Conservation (phyloP, 2,888 invertebrate species). For the Glaucopsyche alexis region DNA sequence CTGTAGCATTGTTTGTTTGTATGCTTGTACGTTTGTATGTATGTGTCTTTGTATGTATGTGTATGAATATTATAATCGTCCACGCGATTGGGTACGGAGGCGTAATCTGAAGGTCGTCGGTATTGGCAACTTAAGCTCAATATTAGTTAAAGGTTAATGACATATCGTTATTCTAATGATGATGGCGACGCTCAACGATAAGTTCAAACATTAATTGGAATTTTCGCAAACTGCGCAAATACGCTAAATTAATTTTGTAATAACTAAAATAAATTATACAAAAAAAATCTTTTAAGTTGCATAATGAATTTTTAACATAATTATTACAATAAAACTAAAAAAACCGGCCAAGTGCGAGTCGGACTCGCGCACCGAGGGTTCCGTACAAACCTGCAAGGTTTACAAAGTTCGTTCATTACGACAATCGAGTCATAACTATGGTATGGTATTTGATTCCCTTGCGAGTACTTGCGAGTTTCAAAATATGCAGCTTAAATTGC, state of each 20-base stretch:
- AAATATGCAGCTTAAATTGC: too few relatives aligned
- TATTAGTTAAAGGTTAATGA: slow-evolving; percentile 20
- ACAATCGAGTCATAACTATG: too few relatives aligned
- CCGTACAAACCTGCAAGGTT: too few relatives aligned
- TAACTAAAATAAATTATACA: background rate
- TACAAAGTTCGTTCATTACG: too few relatives aligned
- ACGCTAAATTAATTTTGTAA: background rate
- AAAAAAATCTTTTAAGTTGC: too few relatives aligned
- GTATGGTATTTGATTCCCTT: too few relatives aligned
- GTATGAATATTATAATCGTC: background rate
- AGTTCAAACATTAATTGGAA: background rate
- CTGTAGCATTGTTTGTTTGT: background rate
- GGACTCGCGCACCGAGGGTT: too few relatives aligned
- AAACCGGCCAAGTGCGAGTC: too few relatives aligned
- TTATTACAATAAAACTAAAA: too few relatives aligned
- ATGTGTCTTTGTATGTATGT: background rate
- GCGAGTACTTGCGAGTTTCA: too few relatives aligned
- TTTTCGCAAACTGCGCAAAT: background rate
- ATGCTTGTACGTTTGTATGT: background rate
- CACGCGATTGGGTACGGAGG: background rate
- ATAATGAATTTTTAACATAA: too few relatives aligned
- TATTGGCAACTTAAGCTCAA: background rate
- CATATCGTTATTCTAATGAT: slow-evolving; percentile 3
- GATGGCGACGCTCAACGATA: background rate
- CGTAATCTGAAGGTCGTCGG: background rate